phyloP scores from a whole-genome alignment of 2,113 vertebrate genomes.

The Ascaphus truei region DNA sequence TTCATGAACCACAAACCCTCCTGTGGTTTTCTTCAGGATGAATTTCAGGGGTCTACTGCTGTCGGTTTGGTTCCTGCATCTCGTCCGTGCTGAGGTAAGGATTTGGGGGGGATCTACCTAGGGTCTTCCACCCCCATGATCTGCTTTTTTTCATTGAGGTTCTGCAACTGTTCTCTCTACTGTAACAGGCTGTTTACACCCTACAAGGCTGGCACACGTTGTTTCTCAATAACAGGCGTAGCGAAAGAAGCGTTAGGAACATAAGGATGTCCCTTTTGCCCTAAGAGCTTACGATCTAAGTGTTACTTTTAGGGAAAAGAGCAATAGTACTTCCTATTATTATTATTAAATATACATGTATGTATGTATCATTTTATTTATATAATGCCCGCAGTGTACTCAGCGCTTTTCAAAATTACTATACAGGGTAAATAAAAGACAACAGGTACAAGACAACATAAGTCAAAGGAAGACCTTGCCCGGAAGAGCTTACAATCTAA shows the following conservation, averaged over 20 bases:
- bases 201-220: neutral
- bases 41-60: conserved; percentile 58
- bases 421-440: too few species aligned
- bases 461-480: too few species aligned
- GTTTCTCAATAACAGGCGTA: neutral
- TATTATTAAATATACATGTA: too few species aligned
- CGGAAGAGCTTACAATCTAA: too few species aligned
- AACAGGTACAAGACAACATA: too few species aligned
- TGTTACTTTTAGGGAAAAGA: neutral
- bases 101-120: neutral
- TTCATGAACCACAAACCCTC: conserved; percentile 21
- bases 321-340: too few species aligned
- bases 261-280: too few species aligned
- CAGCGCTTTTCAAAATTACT: too few species aligned
- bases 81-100: conserved; percentile 58
- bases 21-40: conserved; percentile 54
- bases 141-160: neutral
- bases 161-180: too few species aligned
- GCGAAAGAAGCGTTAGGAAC: neutral
- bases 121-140: neutral
- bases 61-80: conserved; percentile 55
- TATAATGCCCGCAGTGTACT: too few species aligned
- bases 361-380: too few species aligned
- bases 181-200: neutral
- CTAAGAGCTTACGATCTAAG: neutral